Conservation (phyloP, 2,113 vertebrate species). For the Ceyx melanurus region DNA sequence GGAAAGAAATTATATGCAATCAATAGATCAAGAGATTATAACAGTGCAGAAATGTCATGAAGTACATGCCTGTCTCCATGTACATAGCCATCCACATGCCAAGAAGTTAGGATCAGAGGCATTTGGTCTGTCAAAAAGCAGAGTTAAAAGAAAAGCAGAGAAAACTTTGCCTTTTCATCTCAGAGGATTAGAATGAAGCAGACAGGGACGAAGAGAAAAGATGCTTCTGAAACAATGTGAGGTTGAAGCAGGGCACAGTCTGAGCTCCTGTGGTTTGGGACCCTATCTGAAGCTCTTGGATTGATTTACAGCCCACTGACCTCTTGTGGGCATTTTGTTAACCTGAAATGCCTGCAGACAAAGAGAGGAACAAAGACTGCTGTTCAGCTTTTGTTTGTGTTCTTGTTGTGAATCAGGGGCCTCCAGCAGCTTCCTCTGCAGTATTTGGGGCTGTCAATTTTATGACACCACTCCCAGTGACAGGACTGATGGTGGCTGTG, state of each 20-base stretch:
- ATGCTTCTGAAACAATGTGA: neutral
- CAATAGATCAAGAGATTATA: conserved; percentile 1
- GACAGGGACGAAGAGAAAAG: neutral
- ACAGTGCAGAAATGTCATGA: conserved; percentile 16
- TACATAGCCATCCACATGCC: neutral
- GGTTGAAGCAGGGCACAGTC: neutral
- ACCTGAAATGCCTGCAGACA: rapidly evolving
- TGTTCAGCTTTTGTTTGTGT: neutral
- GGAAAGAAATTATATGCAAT: neutral
- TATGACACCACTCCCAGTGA: neutral
- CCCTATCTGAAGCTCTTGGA: neutral
- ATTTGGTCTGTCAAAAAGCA: neutral
- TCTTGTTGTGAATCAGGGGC: rapidly evolving
- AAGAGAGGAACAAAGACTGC: neutral
- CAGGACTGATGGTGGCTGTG: rapidly evolving
- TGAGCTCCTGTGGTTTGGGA: neutral
- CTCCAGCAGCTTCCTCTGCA: neutral
- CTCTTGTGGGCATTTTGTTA: neutral
- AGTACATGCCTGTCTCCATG: neutral
- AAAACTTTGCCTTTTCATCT: conserved; percentile 12
- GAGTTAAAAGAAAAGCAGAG: conserved; percentile 16
- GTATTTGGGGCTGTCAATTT: neutral
- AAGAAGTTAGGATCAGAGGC: neutral
- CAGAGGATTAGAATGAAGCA: neutral
- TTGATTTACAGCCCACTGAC: neutral